Evolutionary conservation across 2,113 vertebrate species (phyloP).

Genomic region (Oncorhynchus gorbuscha): DNA sequence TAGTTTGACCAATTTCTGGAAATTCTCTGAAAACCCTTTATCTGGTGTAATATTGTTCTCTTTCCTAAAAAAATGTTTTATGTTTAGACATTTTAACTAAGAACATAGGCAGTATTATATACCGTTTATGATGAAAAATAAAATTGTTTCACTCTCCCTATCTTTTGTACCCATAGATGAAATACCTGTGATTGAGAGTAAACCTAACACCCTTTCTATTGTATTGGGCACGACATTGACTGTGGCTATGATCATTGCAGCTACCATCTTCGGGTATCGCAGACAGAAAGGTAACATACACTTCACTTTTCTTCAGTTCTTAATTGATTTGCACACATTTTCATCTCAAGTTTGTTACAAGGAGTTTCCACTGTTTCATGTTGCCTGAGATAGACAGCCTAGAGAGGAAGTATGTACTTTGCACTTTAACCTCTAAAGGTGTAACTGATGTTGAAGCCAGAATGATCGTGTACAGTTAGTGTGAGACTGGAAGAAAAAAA

Average conservation of each 20-base stretch:
- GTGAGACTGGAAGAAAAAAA: not conserved
- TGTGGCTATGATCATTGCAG: not conserved
- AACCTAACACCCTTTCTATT: slow-evolving; percentile 1
- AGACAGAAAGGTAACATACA: slow-evolving; percentile 43
- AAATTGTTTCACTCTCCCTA: not conserved
- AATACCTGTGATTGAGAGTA: not conserved
- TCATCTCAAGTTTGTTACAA: not conserved
- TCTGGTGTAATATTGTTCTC: too few species aligned
- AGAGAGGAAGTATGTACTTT: not conserved
- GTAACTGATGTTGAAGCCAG: not conserved
- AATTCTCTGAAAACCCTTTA: too few species aligned
- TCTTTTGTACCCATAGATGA: slow-evolving; percentile 50
- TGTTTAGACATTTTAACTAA: too few species aligned
- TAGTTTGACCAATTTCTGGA: too few species aligned
- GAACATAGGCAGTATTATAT: not conserved
- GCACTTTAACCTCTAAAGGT: not conserved
- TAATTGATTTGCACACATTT: not conserved
- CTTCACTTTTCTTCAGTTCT: too few species aligned
- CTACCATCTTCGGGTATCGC: slow-evolving; percentile 7
- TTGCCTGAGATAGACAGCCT: not conserved
- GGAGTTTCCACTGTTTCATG: not conserved
- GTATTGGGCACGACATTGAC: not conserved
- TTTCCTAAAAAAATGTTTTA: too few species aligned
- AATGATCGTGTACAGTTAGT: not conserved
- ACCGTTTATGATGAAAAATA: not conserved